Base-by-base conservation (phyloP, 2,113 vertebrate genomes). In the Pipa parva region DNA sequence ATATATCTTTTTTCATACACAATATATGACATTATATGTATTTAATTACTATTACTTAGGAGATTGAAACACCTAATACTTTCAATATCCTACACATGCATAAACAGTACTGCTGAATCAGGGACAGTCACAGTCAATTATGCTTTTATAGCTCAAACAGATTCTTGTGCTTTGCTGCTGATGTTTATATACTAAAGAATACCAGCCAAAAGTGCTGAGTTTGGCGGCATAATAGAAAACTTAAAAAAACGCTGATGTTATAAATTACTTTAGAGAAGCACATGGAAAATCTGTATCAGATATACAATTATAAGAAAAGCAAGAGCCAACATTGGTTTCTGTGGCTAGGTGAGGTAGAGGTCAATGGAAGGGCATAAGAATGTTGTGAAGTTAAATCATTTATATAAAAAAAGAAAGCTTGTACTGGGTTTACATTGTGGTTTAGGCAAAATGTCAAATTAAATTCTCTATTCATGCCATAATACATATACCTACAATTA, bases 241-340 rank as follows among this genome's bases (percentile, higher is more conserved):
- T 29, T 25, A n/a, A 54, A 63, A 54, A 29, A 51, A 13, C 54
- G 22, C 24, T n/a, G 17, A 37, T 39, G 21, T 21, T 50, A 39
- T 33, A 51, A n/a, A 39, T 54, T 54, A 29, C 18, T 24, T 56
- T 42, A 39, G 13, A 39, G 12, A 31, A 45, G 13, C 63, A 65
- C 36, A 65, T 46, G 51, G 52, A 57, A 56, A 56, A 29, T 45
- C 24, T 45, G 36, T 45, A 46, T 46, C 26, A 65, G 25, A 45
- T 20, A 45, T 22, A 24, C 51, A 31, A 42, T 65, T 29, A 64
- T 50, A 31, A 42, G 2, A 13, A n/a, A 20, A 33, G 18, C 8
- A 33, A 21, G 15, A 49, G 26, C 29, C 59, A 62, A 33, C 45
- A 33, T 49, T 62, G 18, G 18, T 4, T 20, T 48, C 59, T 33